A percentile compares a stretch with the other conserved stretches of the same genome.
Conservation (phyloP, 2,797 vertebrate genomes). For the Heliangelus exortis region DNA sequence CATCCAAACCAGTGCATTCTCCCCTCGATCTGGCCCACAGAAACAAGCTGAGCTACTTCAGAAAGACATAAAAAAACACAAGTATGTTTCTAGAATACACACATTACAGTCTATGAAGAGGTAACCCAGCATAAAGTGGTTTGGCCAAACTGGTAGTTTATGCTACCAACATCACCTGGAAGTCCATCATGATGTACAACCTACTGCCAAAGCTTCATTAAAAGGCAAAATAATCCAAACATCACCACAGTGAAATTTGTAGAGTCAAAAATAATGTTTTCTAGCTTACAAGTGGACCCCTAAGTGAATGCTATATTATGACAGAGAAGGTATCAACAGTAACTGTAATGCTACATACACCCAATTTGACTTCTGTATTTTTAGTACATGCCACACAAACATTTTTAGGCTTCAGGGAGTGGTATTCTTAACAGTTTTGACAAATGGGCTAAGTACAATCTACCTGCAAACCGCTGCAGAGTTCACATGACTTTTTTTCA, state of each 20-base stretch:
- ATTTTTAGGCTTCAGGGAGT: neutral
- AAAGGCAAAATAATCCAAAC: neutral
- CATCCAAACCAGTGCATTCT: neutral
- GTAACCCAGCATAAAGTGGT: neutral
- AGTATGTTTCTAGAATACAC: neutral
- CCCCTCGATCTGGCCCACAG: neutral
- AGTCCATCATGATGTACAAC: neutral
- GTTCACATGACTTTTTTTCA: neutral
- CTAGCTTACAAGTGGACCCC: neutral
- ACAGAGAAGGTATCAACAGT: neutral
- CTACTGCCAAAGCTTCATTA: neutral
- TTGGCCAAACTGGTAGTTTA: neutral
- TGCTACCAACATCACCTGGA: neutral
- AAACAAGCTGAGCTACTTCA: neutral
- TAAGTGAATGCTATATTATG: neutral
- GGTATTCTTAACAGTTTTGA: fast-evolving
- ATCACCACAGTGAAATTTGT: neutral
- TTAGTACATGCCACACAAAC: neutral
- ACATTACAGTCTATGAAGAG: neutral
- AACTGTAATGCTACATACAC: neutral
- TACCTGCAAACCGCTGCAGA: neutral
- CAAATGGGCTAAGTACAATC: neutral
- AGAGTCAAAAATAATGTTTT: neutral
- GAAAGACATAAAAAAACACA: neutral
- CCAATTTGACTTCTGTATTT: neutral